Conservation (phyloP, 2,888 invertebrate species). For the Fissipunctia ypsillon region DNA sequence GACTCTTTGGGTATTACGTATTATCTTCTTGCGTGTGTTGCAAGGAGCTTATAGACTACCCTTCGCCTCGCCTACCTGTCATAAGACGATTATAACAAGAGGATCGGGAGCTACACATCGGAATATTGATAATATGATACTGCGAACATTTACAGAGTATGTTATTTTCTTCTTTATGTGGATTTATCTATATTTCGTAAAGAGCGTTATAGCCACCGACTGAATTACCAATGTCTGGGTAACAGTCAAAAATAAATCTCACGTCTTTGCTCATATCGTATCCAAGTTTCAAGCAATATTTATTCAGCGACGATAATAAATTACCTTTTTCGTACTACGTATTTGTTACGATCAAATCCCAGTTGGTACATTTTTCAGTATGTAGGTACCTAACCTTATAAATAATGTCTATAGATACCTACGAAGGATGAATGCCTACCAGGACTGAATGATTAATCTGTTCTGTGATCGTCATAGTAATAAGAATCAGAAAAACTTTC, state of each 20-base stretch:
- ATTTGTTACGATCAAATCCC: constrained; percentile 60
- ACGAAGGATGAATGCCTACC: constrained; percentile 41
- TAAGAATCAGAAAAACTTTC: constrained; percentile 33
- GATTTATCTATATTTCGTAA: neutral
- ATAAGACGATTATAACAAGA: constrained; percentile 34
- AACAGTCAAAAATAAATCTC: constrained; percentile 8
- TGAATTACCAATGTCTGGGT: constrained; percentile 14
- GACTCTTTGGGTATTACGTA: constrained; percentile 6
- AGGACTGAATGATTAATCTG: constrained; percentile 53
- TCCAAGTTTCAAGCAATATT: constrained; percentile 40
- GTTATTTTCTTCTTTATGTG: neutral
- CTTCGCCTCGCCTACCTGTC: constrained; percentile 15
- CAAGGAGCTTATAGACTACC: constrained; percentile 29
- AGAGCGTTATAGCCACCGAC: neutral
- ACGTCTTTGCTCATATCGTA: constrained; percentile 22
- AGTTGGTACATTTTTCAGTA: constrained; percentile 50
- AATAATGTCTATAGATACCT: constrained; percentile 48
- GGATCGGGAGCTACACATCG: constrained; percentile 11
- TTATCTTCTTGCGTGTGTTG: constrained; percentile 7
- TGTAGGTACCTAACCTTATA: constrained; percentile 43
- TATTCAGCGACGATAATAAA: constrained; percentile 59
- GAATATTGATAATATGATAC: constrained; percentile 20
- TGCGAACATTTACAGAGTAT: constrained; percentile 2
- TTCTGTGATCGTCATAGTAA: constrained; percentile 35
- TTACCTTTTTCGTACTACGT: constrained; percentile 59